These are phyloP conservation scores for pig (Sus scrofa) DNA, from an alignment of 2,113 vertebrate genomes.

Conservation along the genomic window T2T-Sscrofa CM000814.6:135983001-135983500, in stretches of 20 bases:
- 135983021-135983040: neutral
- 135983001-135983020: conserved; percentile 46
- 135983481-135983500: neutral
- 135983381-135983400: conserved; percentile 11
- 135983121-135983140: conserved; percentile 40
- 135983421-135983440: neutral
- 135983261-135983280: neutral
- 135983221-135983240: neutral
- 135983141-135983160: conserved; percentile 27
- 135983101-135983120: conserved; percentile 47
- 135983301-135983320: neutral
- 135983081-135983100: conserved; percentile 35
- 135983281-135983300: neutral
- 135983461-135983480: neutral
- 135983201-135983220: neutral
- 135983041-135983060: conserved; percentile 16
- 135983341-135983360: conserved; percentile 18
- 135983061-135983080: conserved; percentile 12
- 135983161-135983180: conserved; percentile 24
- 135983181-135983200: neutral
- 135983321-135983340: neutral
- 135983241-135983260: neutral
- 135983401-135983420: neutral
- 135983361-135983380: neutral
- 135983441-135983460: neutral